Evolutionary conservation across 92 coral and sea anemone species (phyloP), one percentile per base, ranked within the genome.

Genomic region (Epizoanthus fatuus): DNA sequence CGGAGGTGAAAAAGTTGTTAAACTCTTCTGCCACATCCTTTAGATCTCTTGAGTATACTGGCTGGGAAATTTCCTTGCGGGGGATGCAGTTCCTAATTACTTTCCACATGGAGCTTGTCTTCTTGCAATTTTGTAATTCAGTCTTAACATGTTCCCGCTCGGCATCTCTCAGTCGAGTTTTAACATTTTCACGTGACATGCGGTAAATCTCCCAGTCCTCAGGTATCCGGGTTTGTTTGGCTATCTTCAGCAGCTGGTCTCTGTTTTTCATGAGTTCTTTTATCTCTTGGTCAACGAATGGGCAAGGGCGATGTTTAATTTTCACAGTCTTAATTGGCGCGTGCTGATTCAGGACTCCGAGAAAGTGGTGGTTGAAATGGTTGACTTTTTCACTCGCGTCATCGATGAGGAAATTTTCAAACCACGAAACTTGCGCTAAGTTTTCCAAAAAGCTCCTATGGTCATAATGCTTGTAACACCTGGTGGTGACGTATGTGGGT

Each of bases 341-440:
- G 79, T 86, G 86, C 35, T 67, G 22, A 12, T 67, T 63, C 20
- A 81, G 59, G 15, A 81, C 56, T 42, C 66, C 32, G 29, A 86
- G 81, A 60, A 86, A 86, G 55, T 22, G 5, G 47, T 63, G 79
- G 65, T 81, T 83, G 57, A 88, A 74, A 62, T 88, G 77, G 65
- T 89, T 74, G 42, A 89, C 81, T 78, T 60, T 89, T 56, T 78
- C 57, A 77, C 73, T 89, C 14, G 45, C 89, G 71, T 84, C 89
- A 69, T 63, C 88, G 51, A 75, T 75, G n/a, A 83, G 66, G 9
- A 59, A 13, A 66, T 69, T 87, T 29, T 73, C 85, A 49, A 49
- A 22, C 92, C 85, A 75, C 10, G 88, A 52, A 69, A 65, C 74
- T 75, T 76, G 89, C 8, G 13, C 74, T 38, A 69, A 5, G 13